These are phyloP conservation scores for Anguilla pacifica DNA, from an alignment of 2,797 vertebrate genomes.

Conservation along the genomic window DNA sequence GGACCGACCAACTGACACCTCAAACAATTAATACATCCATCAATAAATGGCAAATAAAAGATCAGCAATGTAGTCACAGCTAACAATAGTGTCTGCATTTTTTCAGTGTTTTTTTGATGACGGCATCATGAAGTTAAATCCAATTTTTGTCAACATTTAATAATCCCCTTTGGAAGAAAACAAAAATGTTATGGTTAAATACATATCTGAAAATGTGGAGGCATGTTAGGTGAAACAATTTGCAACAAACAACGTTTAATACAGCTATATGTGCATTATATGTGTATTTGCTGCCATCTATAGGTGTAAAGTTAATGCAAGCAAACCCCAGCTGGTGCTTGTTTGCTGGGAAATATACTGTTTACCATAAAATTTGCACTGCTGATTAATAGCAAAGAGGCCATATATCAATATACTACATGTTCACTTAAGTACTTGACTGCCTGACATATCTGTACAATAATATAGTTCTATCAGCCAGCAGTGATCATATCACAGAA, in stretches of 20 bases:
- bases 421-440: no score
- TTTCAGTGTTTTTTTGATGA: slow-evolving; percentile 2
- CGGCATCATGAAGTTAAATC: no score
- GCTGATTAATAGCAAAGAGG: neutral
- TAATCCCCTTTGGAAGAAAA: neutral
- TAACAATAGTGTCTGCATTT: slow-evolving; percentile 21
- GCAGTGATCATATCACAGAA: no score
- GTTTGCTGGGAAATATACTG: neutral
- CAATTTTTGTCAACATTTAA: slow-evolving; percentile 39
- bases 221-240: neutral
- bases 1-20: neutral
- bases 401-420: neutral
- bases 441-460: no score
- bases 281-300: slow-evolving; percentile 28
- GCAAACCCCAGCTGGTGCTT: neutral
- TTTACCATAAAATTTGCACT: neutral
- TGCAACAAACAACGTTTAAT: neutral
- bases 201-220: neutral
- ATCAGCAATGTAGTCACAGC: neutral
- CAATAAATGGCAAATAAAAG: neutral
- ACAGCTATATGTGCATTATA: neutral
- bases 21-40: neutral
- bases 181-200: neutral
- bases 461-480: no score
- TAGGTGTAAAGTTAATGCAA: neutral